Evolutionary conservation across 2,888 invertebrate species (phyloP), one percentile per base, ranked within the genome.

Genomic region (Tachina lurida): DNA sequence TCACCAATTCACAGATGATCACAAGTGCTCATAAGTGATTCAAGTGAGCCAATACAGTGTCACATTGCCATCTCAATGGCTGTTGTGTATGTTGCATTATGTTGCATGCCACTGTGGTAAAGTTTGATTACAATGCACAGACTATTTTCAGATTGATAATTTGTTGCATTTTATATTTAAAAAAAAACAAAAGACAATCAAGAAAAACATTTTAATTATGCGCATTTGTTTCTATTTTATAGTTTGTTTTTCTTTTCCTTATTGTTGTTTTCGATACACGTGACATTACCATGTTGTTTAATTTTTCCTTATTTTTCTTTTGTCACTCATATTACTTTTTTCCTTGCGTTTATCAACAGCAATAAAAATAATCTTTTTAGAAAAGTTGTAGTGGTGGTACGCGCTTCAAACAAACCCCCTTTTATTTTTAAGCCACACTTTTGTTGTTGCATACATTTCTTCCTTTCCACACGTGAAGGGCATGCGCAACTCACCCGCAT

Each of bases 401-500:
- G 45, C 54, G 68, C 17, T 78, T 60, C 62, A 62, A 17, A 12
- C 56, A 63, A 73, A 71, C 58, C 45, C 39, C 41, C 47, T 19
- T 43, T 54, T 58, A 31, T 67, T 0, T 41, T 60, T 31, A 17
- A 22, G 31, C 68, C 62, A 52, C 41, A 31, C 17, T 47, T 17
- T 47, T 67, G 10, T 31, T 22, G 17, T 49, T 52, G 58, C 15
- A 71, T 39, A 49, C 19, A 47, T 63, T 73, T 70, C 41, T 62
- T 54, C 45, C 47, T n/a, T 19, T 22, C 19, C 15, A 13, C 31
- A 76, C 77, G 83, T 83, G 83, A 77, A 77, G 5, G 71, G 49
- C 83, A 83, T 77, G 77, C 77, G 56, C 49, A 83, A 71, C 39
- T 13, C 52, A 68, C 84, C 84, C 70, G 70, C 70, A 82, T 82